Percentiles rank a stretch among this genome's conserved stretches.
These are phyloP conservation scores for Oreocharis arfaki DNA, from an alignment of 2,113 vertebrate genomes.

Conservation along the genomic window DNA sequence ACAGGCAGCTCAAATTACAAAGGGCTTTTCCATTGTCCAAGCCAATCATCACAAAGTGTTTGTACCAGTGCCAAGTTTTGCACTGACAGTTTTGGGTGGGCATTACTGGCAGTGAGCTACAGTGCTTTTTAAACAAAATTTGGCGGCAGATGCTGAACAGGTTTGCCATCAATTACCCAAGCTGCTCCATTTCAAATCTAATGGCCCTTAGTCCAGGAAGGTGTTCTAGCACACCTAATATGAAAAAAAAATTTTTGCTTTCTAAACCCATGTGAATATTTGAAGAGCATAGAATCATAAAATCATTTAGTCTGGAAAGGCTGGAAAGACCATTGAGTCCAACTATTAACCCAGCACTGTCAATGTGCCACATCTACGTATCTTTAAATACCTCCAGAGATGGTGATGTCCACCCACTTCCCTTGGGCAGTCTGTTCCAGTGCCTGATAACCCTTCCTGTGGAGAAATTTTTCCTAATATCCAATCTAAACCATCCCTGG, in stretches of 20 bases:
- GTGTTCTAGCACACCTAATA: not conserved
- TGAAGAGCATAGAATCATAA: not conserved
- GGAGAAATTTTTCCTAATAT: not conserved
- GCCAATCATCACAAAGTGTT: not conserved
- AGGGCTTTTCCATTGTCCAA: not conserved
- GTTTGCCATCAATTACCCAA: not conserved
- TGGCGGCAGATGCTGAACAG: not conserved
- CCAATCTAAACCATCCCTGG: not conserved
- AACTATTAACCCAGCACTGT: not conserved
- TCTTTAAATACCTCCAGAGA: not conserved
- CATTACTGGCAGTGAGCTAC: not conserved
- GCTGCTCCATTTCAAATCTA: not conserved
- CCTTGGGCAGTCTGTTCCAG: not conserved
- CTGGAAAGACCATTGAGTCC: not conserved
- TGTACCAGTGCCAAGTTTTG: not conserved
- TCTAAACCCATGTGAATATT: not conserved
- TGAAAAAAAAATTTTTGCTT: not conserved
- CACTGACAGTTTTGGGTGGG: not conserved
- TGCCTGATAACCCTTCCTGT: not conserved
- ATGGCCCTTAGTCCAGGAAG: not conserved
- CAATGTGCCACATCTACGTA: too few species aligned
- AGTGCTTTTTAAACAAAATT: not conserved
- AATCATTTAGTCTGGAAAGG: not conserved
- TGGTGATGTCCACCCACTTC: not conserved
- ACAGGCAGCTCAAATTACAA: slow-evolving; percentile 7